Conservation (phyloP, 2,797 vertebrate species). For the Molothrus aeneus region DNA sequence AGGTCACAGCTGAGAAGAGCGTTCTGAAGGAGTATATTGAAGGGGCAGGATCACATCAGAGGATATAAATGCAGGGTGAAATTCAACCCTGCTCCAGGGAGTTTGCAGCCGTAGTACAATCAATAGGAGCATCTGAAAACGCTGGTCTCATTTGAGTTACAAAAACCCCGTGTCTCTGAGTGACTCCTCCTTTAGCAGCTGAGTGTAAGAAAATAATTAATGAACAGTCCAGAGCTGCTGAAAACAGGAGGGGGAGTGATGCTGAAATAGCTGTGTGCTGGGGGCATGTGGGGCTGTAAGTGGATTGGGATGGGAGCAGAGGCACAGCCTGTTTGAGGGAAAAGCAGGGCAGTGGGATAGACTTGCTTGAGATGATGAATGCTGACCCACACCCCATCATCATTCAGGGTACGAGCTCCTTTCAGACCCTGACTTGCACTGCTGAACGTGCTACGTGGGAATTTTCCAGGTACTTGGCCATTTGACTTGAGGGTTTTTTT, state of each 20-base stretch:
- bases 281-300: fast-evolving
- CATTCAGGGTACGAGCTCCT: background rate
- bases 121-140: background rate
- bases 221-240: background rate
- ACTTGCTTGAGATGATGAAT: background rate
- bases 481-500: constrained; percentile 8
- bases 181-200: background rate
- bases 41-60: background rate
- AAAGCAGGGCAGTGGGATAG: background rate
- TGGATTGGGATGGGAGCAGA: background rate
- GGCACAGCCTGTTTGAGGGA: background rate
- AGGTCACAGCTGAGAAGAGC: background rate
- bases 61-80: background rate
- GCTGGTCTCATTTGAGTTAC: background rate
- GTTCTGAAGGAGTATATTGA: background rate
- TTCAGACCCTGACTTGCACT: fast-evolving
- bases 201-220: background rate
- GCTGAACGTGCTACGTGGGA: background rate
- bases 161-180: background rate
- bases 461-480: constrained; percentile 30
- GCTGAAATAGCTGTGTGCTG: background rate
- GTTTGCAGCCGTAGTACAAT: background rate
- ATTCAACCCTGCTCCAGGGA: background rate
- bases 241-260: background rate
- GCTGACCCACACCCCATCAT: background rate